Base-by-base conservation (phyloP, 2,888 invertebrate genomes). In the Drosophila trichaetosa region DNA sequence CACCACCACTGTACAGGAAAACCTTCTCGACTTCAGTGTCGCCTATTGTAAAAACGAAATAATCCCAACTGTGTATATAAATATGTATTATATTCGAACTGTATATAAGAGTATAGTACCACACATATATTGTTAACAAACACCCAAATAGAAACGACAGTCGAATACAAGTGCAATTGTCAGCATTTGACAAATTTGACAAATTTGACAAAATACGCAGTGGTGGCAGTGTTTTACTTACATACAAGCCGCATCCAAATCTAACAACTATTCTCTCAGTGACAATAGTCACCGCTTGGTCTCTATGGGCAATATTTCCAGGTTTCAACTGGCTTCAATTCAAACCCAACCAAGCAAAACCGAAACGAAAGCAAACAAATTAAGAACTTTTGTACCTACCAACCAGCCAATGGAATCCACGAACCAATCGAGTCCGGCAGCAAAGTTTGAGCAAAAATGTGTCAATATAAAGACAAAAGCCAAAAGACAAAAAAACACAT, bases 151-250 rank as follows among this genome's bases (percentile, higher is more conserved):
- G 75, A 76, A 66, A 69, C 60, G 69, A 70, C 70, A 68, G 71
- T 74, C 79, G 69, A 78, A 73, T 75, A 84, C 68, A 73, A 78
- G 58, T 73, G 82, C 76, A 88, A 72, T 82, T 74, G 75, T 77
- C 61, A 78, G 46, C 33, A 69, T 64, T 69, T 79, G 76, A 70
- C 67, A 80, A 61, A 81, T 81, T 82, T 80, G 57, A 57, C 57
- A 57, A 61, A 81, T 82, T 82, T 80, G 57, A 57, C 57, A 57
- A 57, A 57, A 82, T 91, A 90, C 92, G 92, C 92, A 92, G 92
- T 92, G 92, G 92, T 92, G 93, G 92, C 92, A 92, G 92, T 92
- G 92, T 92, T 92, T 92, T 92, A 92, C 93, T 92, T 92, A 92
- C 87, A 91, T 87, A 80, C 77, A 83, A 87, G 80, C 83, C 85